Evolutionary conservation across 1,140 invertebrate species (phyloP), one percentile per base, ranked within the genome.

Genomic region (Lineus longissimus): DNA sequence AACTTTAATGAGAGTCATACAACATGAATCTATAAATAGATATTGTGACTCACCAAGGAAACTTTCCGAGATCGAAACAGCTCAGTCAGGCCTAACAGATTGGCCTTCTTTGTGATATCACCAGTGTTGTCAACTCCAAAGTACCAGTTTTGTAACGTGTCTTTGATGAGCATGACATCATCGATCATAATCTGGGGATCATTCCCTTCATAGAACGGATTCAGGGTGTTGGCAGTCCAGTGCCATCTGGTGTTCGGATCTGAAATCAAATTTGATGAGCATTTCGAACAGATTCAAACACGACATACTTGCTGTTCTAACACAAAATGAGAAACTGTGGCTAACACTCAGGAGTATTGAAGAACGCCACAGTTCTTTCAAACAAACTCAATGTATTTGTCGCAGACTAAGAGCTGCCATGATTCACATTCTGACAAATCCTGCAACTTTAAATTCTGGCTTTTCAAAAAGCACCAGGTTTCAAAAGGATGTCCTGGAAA

Each of bases 201-300:
- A 77, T 94, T 94, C 1, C 89, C 91, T 82, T 97, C 94, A 79
- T 95, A 92, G 74, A 94, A 90, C 0, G 94, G 94, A 85, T 96
- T 96, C 22, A 97, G 79, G 0, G 92, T 93, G 25, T 86, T 91
- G 0, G 90, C 94, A 7, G 88, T 65, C 94, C 94, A 97, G 54
- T 88, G 73, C 91, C 92, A 95, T 1, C 65, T 59, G 1, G 64
- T 63, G 17, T 25, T 22, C 22, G 61, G 74, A 36, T 51, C 76
- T 78, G 56, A 25, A 63, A 62, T 19, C 27, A 43, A 51, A 51
- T 7, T 36, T 15, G 15, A 7, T 36, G 22, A 57, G 29, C 58
- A 61, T 27, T 61, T 55, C 6, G 36, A 45, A n/a, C 25, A 19
- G 2, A 4, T 4, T 60, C 27, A 43, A 43, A 60, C 9, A 9